Evolutionary conservation across 2,113 vertebrate genomes (phyloP), one percentile per base, ranked within the genome.

Genomic region (Brienomyrus brachyistius): DNA sequence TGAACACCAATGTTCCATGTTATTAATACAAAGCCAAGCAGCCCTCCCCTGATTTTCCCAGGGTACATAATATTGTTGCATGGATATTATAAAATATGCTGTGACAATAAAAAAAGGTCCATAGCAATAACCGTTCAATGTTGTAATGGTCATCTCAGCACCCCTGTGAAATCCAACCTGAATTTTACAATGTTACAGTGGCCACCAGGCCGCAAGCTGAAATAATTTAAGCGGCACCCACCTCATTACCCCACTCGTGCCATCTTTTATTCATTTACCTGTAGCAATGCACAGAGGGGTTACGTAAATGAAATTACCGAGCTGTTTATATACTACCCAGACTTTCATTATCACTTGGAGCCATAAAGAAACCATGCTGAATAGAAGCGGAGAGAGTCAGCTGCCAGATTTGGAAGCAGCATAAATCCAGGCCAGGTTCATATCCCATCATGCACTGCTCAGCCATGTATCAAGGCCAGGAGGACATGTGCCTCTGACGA

Each of bases 361-460:
- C 21, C 82, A 84, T 11, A 8, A 23, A 47, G 45, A 84, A 84
- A 47, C 82, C 43, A 23, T 84, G 3, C 19, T 17, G 15, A 80
- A 48, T 19, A 47, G 82, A 45, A 84, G 23, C 4, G 8, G 82
- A 47, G 21, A 13, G 40, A 10, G 82, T 47, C 82, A 43, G 82
- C 82, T 84, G 82, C 19, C 43, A 48, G 21, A 47, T 84, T n/a
- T 84, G 19, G 21, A 48, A 23, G 45, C 82, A 47, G 45, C 17
- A 48, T 40, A 47, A 82, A 43, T 45, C 82, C 82, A 48, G 45
- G 45, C 82, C 45, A 47, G 40, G 45, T 43, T 48, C 82, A 23
- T 84, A 84, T 84, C 82, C 82, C 82, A 84, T 48, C 40, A 84
- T 84, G 82, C 82, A 47, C 82, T 84, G 45, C 4, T 45, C 45